Evolutionary conservation across 1,140 invertebrate genomes (phyloP).

Genomic region (Oreohelix idahoensis): DNA sequence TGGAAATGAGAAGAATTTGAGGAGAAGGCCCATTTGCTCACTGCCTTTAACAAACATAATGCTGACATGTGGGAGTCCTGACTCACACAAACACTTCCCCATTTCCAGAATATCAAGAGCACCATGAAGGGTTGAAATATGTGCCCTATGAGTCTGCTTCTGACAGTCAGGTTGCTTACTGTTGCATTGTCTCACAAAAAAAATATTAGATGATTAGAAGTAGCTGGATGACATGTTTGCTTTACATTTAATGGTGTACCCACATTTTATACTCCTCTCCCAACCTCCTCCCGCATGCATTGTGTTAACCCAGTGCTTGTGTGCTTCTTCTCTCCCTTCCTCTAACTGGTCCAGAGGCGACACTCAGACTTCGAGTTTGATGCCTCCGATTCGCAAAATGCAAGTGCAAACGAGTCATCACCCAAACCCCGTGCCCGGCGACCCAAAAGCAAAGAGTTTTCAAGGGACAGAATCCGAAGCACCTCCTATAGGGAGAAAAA

Average conservation of each 20-base stretch:
- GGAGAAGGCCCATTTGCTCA: too few species aligned
- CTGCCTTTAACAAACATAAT: too few species aligned
- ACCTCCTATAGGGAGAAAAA: conserved; percentile 71
- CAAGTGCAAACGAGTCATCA: conserved; percentile 46
- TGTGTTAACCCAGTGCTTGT: conserved; percentile 5
- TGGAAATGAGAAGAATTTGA: too few species aligned
- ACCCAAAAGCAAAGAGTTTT: conserved; percentile 58
- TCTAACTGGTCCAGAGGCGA: neutral
- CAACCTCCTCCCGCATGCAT: neutral
- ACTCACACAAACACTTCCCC: too few species aligned
- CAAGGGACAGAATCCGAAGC: conserved; percentile 55
- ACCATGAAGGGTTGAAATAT: too few species aligned
- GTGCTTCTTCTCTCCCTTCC: conserved; percentile 22
- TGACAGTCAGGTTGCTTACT: too few species aligned
- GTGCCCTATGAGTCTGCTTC: too few species aligned
- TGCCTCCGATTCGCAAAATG: conserved; percentile 9
- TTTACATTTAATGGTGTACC: neutral
- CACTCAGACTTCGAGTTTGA: conserved; percentile 13
- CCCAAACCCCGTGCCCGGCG: conserved; percentile 50
- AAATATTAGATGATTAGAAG: too few species aligned
- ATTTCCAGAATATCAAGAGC: too few species aligned
- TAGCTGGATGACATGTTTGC: neutral
- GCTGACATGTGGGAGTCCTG: too few species aligned
- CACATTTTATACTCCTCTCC: neutral
- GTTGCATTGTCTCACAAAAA: too few species aligned